Base-by-base conservation (phyloP, 2,113 vertebrate species). In the Pampusana beccarii region DNA sequence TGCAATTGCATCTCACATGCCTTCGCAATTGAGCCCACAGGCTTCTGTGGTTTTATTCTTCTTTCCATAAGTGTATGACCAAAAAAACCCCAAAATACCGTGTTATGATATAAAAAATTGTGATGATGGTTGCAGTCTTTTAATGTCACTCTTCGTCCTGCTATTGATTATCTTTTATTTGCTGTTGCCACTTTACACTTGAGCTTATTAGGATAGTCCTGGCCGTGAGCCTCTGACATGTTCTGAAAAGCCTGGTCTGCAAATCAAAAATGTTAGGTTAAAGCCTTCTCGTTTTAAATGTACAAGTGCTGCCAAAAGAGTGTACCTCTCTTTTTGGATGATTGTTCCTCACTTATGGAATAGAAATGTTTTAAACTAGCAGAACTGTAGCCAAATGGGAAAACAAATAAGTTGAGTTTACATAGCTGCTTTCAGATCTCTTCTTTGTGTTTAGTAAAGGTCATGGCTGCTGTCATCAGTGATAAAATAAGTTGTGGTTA, bases 371-470 rank as follows among this genome's bases (percentile, higher is more conserved):
- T 90, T 54, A 90, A 46, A 40, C 33, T 31, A 57, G 38, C 67
- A 86, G 72, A 86, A 44, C 34, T 62, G 19, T 54, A 50, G 65
- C 40, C 21, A 57, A 26, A 19, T 64, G 34, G n/a, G 40, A 57
- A 84, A 80, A 48, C 0, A 1, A 20, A 0, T 13, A 31, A 60
- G 11, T 65, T 80, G 16, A 0, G 1, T 69, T 79, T 88, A 51
- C 62, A 15, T 9, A 78, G 33, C 51, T 93, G 26, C 28, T 62
- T 78, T 70, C 40, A 74, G 4, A 60, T 70, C 28, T 61, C 61
- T 74, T 46, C 33, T 79, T 67, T 82, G 40, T 86, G 25, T 62
- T 91, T 34, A 38, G 56, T 73, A 62, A 92, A 77, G 36, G 56
- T 70, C 38, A 12, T 23, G 36, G 38, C 53, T 92, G 1, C 42